These are phyloP conservation scores for Lamellibrachia luymesi DNA, from an alignment of 1,140 invertebrate species.

Conservation along the genomic window DNA sequence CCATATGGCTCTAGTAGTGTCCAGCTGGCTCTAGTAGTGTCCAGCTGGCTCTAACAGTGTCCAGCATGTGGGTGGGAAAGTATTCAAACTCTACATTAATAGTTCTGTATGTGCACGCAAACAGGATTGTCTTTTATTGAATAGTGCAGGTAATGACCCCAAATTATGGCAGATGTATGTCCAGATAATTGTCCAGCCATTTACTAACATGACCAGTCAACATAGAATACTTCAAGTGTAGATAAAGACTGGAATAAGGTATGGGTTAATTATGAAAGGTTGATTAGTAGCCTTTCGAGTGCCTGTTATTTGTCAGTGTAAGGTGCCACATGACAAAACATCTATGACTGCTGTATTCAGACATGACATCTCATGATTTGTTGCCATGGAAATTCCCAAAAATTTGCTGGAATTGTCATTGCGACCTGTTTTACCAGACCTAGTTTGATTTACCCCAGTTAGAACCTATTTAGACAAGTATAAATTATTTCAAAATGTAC, in stretches of 20 bases:
- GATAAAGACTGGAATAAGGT: too few relatives aligned
- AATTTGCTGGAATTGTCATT: not conserved
- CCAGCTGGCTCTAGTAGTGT: too few relatives aligned
- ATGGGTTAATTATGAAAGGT: too few relatives aligned
- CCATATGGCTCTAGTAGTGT: too few relatives aligned
- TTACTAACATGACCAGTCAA: not conserved
- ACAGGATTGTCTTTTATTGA: not conserved
- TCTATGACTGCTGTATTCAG: not conserved
- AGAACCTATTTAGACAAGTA: too few relatives aligned
- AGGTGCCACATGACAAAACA: not conserved
- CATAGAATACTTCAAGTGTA: not conserved
- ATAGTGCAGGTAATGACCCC: not conserved
- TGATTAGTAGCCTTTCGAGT: too few relatives aligned
- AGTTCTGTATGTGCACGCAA: not conserved
- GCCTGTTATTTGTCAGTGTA: too few relatives aligned
- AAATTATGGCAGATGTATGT: not conserved
- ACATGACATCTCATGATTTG: not conserved
- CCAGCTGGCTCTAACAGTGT: too few relatives aligned
- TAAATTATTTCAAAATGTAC: too few relatives aligned
- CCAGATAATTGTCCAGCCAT: not conserved
- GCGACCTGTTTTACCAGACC: not conserved
- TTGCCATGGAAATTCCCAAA: not conserved
- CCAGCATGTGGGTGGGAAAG: not conserved
- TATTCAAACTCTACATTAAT: not conserved
- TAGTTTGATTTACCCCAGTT: too few relatives aligned